Base-by-base conservation (phyloP, 2,113 vertebrate species). In the Protobothrops flavoviridis region DNA sequence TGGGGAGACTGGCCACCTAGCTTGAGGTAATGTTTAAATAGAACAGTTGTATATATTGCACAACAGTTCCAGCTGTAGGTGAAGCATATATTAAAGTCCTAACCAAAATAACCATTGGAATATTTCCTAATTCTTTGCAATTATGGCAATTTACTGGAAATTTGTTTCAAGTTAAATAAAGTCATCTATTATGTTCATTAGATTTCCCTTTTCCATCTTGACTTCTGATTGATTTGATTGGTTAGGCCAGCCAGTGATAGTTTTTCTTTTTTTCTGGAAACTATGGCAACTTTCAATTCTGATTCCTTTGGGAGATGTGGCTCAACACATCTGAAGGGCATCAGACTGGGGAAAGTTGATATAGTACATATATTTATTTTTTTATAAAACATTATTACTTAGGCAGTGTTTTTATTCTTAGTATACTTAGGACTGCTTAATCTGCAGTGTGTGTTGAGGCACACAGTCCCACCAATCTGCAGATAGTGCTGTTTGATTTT, bases 21-120 rank as follows among this genome's bases (percentile, higher is more conserved):
- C 95, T 96, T 95, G 90, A 94, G 92, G 87, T 85, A 95, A 95
- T 95, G 93, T 97, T 96, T 95, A 96, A 97, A 96, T 23, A 96
- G 94, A 96, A 96, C 69, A 95, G 94, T 96, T 96, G 81, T 90
- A 93, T 0, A 0, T 95, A 93, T 96, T 94, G 95, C 93, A 92
- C 89, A 96, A 95, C 69, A 95, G 2, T 91, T 90, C 89, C 95
- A 95, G 95, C 95, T 95, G 95, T 95, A 93, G 95, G 92, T 93
- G 94, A 95, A 97, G 93, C 29, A 90, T 94, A 96, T 95, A 95
- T 96, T 95, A 90, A 94, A 96, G 45, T 93, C 5, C 89, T 88
- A 95, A 95, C 90, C 94, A 96, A 97, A 97, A 96, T 92, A 96
- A 95, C 86, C 92, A 92, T 2, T 87, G 89, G 93, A 95, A 61